Conservation (phyloP, 1,140 invertebrate genomes). For the Geopemphigus sp. region DNA sequence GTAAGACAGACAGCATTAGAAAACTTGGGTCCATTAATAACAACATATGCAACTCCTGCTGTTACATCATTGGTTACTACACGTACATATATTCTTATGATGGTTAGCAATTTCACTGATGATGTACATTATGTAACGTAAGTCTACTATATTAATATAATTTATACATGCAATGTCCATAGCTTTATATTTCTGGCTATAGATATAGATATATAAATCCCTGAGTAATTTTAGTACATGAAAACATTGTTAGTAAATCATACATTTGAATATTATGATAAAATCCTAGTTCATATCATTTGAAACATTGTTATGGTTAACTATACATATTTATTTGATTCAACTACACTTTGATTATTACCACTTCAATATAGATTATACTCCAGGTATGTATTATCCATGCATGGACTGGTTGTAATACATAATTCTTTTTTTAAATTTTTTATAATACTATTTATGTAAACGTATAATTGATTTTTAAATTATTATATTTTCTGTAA, state of each 20-base stretch:
- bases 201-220: not conserved
- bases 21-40: slow-evolving; percentile 42
- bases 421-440: slow-evolving; percentile 4
- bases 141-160: not conserved
- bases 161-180: not conserved
- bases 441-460: not conserved
- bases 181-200: slow-evolving; percentile 1
- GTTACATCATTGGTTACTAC: slow-evolving; percentile 44
- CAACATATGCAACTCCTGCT: slow-evolving; percentile 33
- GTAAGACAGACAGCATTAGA: slow-evolving; percentile 37
- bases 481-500: not conserved
- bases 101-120: slow-evolving; percentile 46
- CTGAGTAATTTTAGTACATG: not conserved
- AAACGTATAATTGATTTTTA: not conserved
- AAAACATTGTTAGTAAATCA: slow-evolving; percentile 14
- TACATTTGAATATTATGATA: slow-evolving; percentile 13
- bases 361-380: slow-evolving; percentile 17
- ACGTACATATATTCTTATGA: slow-evolving; percentile 35
- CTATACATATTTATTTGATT: slow-evolving; percentile 1
- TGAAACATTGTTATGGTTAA: slow-evolving; percentile 21
- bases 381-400: slow-evolving; percentile 15
- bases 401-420: slow-evolving; percentile 4
- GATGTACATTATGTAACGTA: slow-evolving; percentile 47
- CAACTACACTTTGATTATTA: not conserved
- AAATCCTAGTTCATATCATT: not conserved